These are phyloP conservation scores for Nemoura dubitans DNA, from an alignment of 2,888 invertebrate genomes.

Conservation along the genomic window DNA sequence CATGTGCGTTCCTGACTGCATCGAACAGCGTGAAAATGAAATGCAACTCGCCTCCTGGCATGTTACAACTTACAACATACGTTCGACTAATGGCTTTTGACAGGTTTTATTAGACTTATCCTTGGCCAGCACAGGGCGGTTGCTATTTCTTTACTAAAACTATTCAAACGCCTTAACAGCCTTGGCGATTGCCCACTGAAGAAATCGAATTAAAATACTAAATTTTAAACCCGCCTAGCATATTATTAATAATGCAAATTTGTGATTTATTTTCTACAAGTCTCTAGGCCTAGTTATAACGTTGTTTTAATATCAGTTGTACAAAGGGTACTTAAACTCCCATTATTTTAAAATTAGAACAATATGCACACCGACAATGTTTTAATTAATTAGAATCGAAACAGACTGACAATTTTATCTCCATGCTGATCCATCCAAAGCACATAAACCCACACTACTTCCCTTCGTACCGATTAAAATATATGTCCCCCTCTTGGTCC, in stretches of 20 bases:
- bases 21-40: neutral
- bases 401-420: neutral
- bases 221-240: slow-evolving; percentile 8
- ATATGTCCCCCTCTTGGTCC: neutral
- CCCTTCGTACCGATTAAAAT: too few relatives aligned
- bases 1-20: neutral
- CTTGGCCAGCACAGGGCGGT: slow-evolving; percentile 34
- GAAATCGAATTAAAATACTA: slow-evolving; percentile 25
- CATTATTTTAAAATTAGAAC: neutral
- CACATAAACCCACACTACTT: too few relatives aligned
- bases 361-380: neutral
- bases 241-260: neutral
- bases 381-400: neutral
- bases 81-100: neutral
- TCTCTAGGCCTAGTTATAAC: neutral
- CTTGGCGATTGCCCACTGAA: slow-evolving; percentile 22
- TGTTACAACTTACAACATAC: too few relatives aligned
- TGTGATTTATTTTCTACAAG: neutral
- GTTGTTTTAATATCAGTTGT: neutral
- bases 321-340: neutral
- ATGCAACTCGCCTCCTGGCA: neutral
- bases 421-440: too few relatives aligned
- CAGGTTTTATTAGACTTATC: neutral
- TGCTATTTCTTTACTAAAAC: slow-evolving; percentile 10
- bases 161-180: slow-evolving; percentile 36